These are phyloP conservation scores for Protula sp. DNA, from an alignment of 2,888 invertebrate genomes.

Conservation along the genomic window DNA sequence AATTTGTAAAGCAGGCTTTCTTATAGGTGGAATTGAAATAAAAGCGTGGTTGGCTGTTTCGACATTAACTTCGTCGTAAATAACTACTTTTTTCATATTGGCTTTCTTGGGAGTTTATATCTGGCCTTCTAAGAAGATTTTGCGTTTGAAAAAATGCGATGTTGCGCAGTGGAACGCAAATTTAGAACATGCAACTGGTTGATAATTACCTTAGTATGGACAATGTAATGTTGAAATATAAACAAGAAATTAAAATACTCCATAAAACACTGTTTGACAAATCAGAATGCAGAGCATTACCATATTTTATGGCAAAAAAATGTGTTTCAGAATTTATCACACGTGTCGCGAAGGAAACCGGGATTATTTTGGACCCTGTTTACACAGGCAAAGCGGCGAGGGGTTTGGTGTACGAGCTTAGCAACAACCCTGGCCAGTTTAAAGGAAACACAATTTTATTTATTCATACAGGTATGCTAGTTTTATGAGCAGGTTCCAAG, in stretches of 20 bases:
- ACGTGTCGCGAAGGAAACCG: conserved; percentile 28
- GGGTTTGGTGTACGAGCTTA: conserved; percentile 33
- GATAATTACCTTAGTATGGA: background rate
- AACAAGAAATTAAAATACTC: too few species aligned
- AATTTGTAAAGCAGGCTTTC: too few species aligned
- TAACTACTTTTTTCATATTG: too few species aligned
- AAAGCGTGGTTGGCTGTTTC: too few species aligned
- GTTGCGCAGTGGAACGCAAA: too few species aligned
- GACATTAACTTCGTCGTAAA: too few species aligned
- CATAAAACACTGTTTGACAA: background rate
- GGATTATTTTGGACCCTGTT: conserved; percentile 41
- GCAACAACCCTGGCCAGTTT: conserved; percentile 31
- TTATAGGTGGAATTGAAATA: too few species aligned
- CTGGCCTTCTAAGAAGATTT: too few species aligned
- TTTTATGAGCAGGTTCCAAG: too few species aligned
- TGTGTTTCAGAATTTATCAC: conserved; percentile 32
- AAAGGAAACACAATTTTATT: conserved; percentile 34
- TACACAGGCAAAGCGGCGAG: conserved; percentile 42
- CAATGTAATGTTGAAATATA: too few species aligned
- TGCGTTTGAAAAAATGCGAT: too few species aligned
- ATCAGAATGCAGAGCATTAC: background rate
- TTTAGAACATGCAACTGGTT: background rate
- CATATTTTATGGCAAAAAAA: background rate
- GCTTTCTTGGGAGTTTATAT: too few species aligned
- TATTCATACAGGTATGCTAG: conserved; percentile 45